These are phyloP conservation scores for Sepioteuthis lessoniana DNA, from an alignment of 2,888 invertebrate genomes.

Conservation along the genomic window DNA sequence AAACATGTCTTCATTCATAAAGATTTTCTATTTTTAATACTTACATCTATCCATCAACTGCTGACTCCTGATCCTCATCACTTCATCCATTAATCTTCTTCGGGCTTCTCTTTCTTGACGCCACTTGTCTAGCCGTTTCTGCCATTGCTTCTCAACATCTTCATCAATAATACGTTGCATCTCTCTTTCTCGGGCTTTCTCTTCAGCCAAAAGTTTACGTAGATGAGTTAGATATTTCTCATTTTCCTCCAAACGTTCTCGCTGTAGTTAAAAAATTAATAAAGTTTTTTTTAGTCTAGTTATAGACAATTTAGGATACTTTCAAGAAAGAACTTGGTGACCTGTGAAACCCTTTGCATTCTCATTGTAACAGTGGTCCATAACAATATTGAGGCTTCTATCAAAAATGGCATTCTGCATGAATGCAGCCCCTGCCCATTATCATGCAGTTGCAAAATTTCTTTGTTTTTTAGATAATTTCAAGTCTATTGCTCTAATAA, in stretches of 20 bases:
- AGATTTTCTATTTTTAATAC: conserved; percentile 51
- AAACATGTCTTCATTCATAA: not conserved
- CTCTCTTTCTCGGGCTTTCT: conserved; percentile 41
- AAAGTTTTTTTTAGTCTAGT: no score
- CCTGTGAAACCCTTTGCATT: no score
- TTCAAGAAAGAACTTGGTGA: no score
- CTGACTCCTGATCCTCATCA: conserved; percentile 66
- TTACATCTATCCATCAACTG: conserved; percentile 73
- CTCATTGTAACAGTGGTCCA: no score
- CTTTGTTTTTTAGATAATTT: no score
- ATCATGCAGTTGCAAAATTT: no score
- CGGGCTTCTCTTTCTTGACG: not conserved
- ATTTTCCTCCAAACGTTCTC: not conserved
- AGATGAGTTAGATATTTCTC: conserved; percentile 38
- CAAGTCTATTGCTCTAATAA: no score
- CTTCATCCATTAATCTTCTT: conserved; percentile 63
- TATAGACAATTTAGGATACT: no score
- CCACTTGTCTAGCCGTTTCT: conserved; percentile 41
- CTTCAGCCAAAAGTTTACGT: not conserved
- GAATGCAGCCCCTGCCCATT: no score
- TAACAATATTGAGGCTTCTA: no score
- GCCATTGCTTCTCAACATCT: conserved; percentile 47
- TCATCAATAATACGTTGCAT: not conserved
- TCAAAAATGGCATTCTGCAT: no score
- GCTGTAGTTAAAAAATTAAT: not conserved